phyloP scores from a whole-genome alignment of 1,140 invertebrate genomes.

The Brachionus paranguensis region DNA sequence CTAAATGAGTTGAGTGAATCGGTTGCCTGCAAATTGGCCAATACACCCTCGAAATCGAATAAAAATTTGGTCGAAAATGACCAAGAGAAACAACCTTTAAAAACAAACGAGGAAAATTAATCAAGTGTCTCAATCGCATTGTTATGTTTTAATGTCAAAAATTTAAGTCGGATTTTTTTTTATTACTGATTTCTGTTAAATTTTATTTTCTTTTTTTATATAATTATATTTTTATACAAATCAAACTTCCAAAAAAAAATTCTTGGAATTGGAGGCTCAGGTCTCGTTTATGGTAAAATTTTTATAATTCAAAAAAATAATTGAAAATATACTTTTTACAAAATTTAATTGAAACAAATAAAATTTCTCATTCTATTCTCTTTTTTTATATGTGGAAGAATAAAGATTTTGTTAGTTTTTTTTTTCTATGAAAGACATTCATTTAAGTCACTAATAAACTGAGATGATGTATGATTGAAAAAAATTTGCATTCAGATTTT shows the following conservation, averaged over 20 bases:
- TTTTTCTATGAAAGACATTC: background rate
- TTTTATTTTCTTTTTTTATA: background rate
- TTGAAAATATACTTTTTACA: background rate
- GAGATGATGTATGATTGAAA: background rate
- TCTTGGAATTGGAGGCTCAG: background rate
- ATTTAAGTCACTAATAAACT: background rate
- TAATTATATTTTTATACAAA: background rate
- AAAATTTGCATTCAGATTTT: background rate
- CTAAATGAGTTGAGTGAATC: conserved; percentile 32
- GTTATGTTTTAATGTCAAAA: background rate
- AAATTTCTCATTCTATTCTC: background rate
- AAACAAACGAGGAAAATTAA: background rate
- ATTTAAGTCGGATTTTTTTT: background rate
- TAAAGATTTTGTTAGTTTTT: background rate
- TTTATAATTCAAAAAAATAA: background rate
- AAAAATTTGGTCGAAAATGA: background rate
- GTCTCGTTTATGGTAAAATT: background rate
- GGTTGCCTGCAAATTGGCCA: conserved; percentile 20
- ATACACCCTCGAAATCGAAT: background rate
- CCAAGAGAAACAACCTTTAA: background rate
- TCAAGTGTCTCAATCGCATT: background rate
- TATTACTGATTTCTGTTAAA: background rate
- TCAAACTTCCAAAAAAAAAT: background rate
- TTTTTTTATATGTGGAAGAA: background rate
- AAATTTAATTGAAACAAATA: background rate